Evolutionary conservation across 2,113 vertebrate genomes (phyloP).

Genomic region (Lamprologus callipterus): DNA sequence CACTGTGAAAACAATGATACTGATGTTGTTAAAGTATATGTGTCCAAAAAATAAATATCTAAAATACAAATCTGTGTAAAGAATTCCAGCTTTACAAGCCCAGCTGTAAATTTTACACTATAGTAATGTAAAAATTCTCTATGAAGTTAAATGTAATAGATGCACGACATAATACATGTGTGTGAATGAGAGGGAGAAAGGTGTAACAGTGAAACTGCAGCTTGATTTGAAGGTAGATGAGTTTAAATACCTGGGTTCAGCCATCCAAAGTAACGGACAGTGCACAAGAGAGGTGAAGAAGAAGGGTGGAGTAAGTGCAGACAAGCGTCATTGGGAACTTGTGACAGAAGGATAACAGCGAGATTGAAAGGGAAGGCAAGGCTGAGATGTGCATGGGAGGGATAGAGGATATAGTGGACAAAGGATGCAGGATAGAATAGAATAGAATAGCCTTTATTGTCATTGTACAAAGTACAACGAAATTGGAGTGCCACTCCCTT

Average conservation of each 20-base stretch:
- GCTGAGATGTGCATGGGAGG: not conserved
- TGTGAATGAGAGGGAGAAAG: not conserved
- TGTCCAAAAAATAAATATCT: not conserved
- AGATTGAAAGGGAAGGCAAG: not conserved
- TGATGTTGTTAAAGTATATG: not conserved
- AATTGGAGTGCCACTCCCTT: too few species aligned
- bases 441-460: too few species aligned
- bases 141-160: not conserved
- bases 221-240: not conserved
- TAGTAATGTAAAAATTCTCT: not conserved
- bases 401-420: not conserved
- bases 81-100: not conserved
- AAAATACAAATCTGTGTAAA: not conserved
- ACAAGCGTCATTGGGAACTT: not conserved
- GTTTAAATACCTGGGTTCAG: not conserved
- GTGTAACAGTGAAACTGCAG: not conserved
- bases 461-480: too few species aligned
- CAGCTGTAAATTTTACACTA: not conserved
- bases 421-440: not conserved
- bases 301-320: not conserved
- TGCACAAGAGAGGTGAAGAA: not conserved
- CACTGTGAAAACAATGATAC: fast-evolving
- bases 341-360: not conserved
- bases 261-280: not conserved
- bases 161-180: not conserved